Evolutionary conservation across 2,113 vertebrate species (phyloP).

Genomic region (Saguinus midas): DNA sequence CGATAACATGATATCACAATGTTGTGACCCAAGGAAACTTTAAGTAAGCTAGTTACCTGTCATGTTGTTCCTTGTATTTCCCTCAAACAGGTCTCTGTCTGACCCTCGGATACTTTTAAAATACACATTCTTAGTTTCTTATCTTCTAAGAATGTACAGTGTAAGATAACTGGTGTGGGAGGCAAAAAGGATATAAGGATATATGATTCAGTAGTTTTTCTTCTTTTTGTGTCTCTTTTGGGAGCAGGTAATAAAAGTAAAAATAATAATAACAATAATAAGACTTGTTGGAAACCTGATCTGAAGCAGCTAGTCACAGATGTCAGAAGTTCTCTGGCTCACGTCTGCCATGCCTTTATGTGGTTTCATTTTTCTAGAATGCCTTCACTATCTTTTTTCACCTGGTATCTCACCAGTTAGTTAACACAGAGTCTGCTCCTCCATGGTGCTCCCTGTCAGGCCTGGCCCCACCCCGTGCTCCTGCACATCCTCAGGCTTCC

Average conservation of each 20-base stretch:
- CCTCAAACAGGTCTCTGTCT: not conserved
- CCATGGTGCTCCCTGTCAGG: not conserved
- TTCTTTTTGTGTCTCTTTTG: not conserved
- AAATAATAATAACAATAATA: not conserved
- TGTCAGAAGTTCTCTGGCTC: not conserved
- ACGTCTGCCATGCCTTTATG: accelerated
- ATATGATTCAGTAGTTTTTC: not conserved
- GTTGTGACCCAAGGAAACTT: not conserved
- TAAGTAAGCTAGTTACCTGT: not conserved
- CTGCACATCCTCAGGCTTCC: not conserved
- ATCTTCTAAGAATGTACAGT: not conserved
- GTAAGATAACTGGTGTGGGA: not conserved
- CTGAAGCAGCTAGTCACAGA: not conserved
- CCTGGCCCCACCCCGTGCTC: not conserved
- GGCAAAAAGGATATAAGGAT: not conserved
- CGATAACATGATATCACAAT: not conserved
- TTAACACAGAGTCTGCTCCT: not conserved
- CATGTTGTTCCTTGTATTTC: not conserved
- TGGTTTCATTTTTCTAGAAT: not conserved
- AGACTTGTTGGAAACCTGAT: not conserved
- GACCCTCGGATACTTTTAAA: not conserved
- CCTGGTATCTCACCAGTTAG: not conserved
- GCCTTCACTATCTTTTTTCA: not conserved
- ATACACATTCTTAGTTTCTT: not conserved
- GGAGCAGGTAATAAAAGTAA: not conserved